Evolutionary conservation across 2,797 vertebrate species (phyloP), one percentile per base, ranked within the genome.

Genomic region (Gallirallus australis): DNA sequence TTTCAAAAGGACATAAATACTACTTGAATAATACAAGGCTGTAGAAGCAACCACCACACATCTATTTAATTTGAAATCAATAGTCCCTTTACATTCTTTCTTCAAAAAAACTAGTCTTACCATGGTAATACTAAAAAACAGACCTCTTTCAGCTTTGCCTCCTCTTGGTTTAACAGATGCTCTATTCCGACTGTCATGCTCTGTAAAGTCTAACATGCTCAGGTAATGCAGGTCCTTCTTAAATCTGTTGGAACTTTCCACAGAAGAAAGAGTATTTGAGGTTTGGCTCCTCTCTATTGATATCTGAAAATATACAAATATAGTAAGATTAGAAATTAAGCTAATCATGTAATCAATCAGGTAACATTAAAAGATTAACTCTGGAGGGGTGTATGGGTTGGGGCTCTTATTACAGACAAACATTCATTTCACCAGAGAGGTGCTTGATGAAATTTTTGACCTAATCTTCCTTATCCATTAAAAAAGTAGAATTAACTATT

Each of bases 1-100:
- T 87, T 94, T 89, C 35, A 39, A 85, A 79, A 87, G 53, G 57
- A 69, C n/a, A 56, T 68, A 93, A 93, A 87, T 69, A 81, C 42
- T 78, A 27, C 47, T 81, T 75, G 50, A 89, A 93, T 50, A 91
- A 75, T 42, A 47, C 6, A 27, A 17, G 17, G 30, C 45, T 82
- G 37, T 27, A 42, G 28, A 78, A 78, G 30, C 31, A 86, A 47
- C 3, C 18, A 61, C 14, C 14, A 59, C 37, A 42, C 4, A 4
- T 13, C 2, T 5, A 4, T 85, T 77, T 57, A 21, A 6, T 31
- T 86, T 85, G 27, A 78, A 87, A 82, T 48, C 18, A 64, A 21
- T 27, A 40, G 8, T 42, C 10, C 5, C 6, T 87, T 80, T 42
- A 33, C 16, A 10, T 40, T 48, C 16, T 59, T 66, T 72, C 37